These are phyloP conservation scores for Melanotaenia pygmaea DNA, from an alignment of 2,797 vertebrate genomes.

Conservation along the genomic window DNA sequence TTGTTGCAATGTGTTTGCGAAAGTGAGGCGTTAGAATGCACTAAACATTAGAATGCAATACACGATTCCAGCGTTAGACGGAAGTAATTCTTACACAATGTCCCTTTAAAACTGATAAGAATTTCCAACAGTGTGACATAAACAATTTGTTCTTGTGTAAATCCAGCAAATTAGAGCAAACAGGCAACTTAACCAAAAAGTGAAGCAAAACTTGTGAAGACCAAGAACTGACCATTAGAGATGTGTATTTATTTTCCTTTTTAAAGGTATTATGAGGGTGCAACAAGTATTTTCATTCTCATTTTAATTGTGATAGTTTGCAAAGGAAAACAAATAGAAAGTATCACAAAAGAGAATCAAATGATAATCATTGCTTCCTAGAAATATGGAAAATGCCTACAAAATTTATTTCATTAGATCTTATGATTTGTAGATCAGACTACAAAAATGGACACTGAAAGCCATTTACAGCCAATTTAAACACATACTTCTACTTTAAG, in stretches of 20 bases:
- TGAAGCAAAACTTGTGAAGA: constrained; percentile 30
- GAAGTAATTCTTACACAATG: too few species aligned
- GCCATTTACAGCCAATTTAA: not conserved
- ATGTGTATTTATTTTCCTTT: not conserved
- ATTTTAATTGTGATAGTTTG: not conserved
- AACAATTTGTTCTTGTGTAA: constrained; percentile 30
- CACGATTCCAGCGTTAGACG: too few species aligned
- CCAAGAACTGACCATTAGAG: not conserved
- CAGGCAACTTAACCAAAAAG: constrained; percentile 52
- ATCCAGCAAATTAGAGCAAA: constrained; percentile 59
- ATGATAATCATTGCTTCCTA: not conserved
- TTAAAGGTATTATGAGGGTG: not conserved
- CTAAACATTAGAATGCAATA: too few species aligned
- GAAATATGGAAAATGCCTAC: not conserved
- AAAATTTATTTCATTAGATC: not conserved
- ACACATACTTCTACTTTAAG: not conserved
- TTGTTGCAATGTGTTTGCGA: too few species aligned
- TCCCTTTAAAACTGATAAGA: not conserved
- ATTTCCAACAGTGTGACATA: constrained; percentile 3
- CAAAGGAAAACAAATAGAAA: not conserved
- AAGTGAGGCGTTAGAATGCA: too few species aligned
- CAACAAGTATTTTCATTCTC: not conserved
- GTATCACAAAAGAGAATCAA: too few species aligned
- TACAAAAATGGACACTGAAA: not conserved
- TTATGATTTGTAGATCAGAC: not conserved